Conservation (phyloP, 2,113 vertebrate genomes). For the Oceanodroma tethys region DNA sequence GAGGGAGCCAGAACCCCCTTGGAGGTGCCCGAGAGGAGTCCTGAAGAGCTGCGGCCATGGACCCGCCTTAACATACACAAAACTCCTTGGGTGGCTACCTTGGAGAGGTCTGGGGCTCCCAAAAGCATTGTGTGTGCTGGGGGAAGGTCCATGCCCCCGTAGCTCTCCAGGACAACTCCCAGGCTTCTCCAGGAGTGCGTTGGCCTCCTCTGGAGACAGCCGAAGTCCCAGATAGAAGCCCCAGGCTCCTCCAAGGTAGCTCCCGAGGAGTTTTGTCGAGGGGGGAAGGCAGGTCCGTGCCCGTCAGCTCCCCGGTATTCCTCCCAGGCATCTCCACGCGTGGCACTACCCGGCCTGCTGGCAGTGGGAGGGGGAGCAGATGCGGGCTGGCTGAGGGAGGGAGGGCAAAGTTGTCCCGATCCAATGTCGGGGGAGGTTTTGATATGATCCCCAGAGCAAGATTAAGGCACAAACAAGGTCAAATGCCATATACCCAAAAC, state of each 20-base stretch:
- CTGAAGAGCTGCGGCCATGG: neutral
- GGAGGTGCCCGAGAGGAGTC: neutral
- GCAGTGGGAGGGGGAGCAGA: neutral
- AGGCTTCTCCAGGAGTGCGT: neutral
- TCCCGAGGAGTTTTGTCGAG: neutral
- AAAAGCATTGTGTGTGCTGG: fast-evolving
- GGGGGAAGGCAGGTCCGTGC: neutral
- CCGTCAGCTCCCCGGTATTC: neutral
- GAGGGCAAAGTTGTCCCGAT: no score
- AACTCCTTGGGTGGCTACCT: neutral
- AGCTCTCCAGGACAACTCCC: neutral
- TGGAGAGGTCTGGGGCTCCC: neutral
- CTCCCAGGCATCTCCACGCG: neutral
- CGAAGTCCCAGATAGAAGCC: neutral
- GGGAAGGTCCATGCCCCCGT: neutral
- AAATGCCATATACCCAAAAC: no score
- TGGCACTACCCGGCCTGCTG: neutral
- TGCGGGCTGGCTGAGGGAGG: neutral
- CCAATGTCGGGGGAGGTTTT: no score
- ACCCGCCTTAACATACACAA: neutral
- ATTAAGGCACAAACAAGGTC: no score
- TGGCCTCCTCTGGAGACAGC: neutral
- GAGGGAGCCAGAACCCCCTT: neutral
- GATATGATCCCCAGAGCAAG: no score
- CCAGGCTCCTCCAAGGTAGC: neutral